Evolutionary conservation across 1,140 invertebrate species (phyloP), one percentile per base, ranked within the genome.

Genomic region (Babylonia areolata): DNA sequence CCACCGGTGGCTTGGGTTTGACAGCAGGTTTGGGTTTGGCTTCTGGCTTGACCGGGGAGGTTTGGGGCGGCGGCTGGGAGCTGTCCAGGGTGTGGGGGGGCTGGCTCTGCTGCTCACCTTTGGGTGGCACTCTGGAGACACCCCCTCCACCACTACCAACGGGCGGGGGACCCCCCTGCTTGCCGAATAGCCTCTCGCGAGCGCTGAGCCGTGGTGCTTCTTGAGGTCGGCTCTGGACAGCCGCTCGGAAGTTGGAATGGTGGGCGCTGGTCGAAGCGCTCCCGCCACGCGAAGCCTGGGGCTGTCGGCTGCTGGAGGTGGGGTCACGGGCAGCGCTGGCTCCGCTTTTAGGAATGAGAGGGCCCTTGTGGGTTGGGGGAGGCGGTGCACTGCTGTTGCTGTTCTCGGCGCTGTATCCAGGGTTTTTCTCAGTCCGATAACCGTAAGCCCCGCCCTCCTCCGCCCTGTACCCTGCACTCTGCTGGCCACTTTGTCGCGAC

Each of bases 81-180:
- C 93, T 93, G 85, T 93, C 91, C 87, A 92, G 93, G 79, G 92
- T 92, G 46, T 17, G 9, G n/a, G n/a, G n/a, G n/a, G 46, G 46
- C 46, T 51, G 46, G 46, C 15, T 23, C 58, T n/a, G n/a, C n/a
- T 64, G 58, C 58, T 64, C 58, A 64, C 58, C 58, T 6, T 23
- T 5, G 58, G 58, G 58, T 23, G 12, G 15, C 0, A 23, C 58
- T 64, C 28, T 64, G 28, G 58, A n/a, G 58, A n/a, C 58, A 23
- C 58, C 58, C 20, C 5, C 58, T 51, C 9, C 46, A 64, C 9
- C 17, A 51, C 46, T 17, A 3, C 46, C 46, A 51, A 51, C 46
- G 2, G 46, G 46, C 9, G 81, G 58, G 0, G 64, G 37, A 35
- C 1, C 85, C 35, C 69, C 80, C 69, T 80, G 69, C 40, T 86